These are phyloP conservation scores for Zapus hudsonius DNA, from an alignment of 2,113 vertebrate species.

Conservation along the genomic window DNA sequence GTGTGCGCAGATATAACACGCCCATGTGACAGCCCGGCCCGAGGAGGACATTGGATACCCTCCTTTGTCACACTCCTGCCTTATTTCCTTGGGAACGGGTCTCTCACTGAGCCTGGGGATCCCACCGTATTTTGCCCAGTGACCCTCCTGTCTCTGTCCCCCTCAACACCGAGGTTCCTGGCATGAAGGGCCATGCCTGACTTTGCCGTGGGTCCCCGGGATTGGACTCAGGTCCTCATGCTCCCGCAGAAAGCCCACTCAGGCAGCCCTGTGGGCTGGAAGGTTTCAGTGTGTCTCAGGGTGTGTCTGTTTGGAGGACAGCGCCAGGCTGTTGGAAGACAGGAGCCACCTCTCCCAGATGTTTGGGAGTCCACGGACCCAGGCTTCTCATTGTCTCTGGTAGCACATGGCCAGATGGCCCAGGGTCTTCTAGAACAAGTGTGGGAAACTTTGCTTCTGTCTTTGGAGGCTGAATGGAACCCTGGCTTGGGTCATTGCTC, in stretches of 20 bases:
- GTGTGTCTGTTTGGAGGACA: background rate
- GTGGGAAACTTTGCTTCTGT: slow-evolving; percentile 39
- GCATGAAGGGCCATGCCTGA: too few relatives aligned
- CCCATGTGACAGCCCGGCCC: too few relatives aligned
- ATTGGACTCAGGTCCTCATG: too few relatives aligned
- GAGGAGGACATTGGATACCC: too few relatives aligned
- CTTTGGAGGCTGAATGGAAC: slow-evolving; percentile 30
- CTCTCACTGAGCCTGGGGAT: too few relatives aligned
- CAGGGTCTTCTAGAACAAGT: slow-evolving; percentile 17
- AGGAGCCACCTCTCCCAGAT: background rate
- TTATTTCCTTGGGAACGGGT: too few relatives aligned
- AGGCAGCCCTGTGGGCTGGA: background rate
- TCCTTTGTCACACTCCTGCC: too few relatives aligned
- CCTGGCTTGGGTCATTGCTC: slow-evolving; percentile 19
- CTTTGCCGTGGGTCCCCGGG: background rate
- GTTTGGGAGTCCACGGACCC: background rate
- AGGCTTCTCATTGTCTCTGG: background rate
- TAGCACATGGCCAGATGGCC: background rate
- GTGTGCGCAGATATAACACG: too few relatives aligned
- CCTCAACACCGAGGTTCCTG: too few relatives aligned
- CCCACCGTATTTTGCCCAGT: too few relatives aligned
- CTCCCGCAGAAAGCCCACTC: too few relatives aligned
- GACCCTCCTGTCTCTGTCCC: too few relatives aligned
- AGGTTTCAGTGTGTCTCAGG: background rate
- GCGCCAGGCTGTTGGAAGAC: background rate